Evolutionary conservation across 2,113 vertebrate species (phyloP), one percentile per base, ranked within the genome.

Genomic region (Poecile atricapillus): DNA sequence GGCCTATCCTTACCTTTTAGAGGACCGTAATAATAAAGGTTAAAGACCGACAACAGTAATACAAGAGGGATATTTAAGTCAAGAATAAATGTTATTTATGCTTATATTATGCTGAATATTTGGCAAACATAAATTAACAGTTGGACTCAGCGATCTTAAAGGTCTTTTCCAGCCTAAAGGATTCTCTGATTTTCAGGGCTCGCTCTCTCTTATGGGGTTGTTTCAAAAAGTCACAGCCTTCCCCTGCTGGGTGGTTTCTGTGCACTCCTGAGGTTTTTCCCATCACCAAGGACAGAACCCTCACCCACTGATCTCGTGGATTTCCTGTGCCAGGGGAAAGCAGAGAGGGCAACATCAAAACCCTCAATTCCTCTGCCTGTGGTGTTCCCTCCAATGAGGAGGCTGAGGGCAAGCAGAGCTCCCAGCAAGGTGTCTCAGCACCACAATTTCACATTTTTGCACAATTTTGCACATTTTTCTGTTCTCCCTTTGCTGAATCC

Each of bases 241-340:
- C 39, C n/a, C 65, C 39, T 59, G 44, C 27, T 49, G 75, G 35
- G 5, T 82, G 46, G 4, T 71, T 81, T 83, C 70, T 82, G 15
- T 33, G 47, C 21, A 43, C 47, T 5, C 16, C 3, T 19, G 52
- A 88, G 41, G 4, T 55, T 78, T 39, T 83, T 53, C 31, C 90
- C 50, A 12, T 27, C 52, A 10, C 25, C 43, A 43, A 6, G 41
- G 24, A 69, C 8, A 23, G 35, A 77, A 84, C 47, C 3, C 5
- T 73, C 70, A 15, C 22, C 60, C 14, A 1, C 0, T 16, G 33
- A 28, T 8, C 55, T 25, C 22, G 4, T 0, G 2, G 44, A 6
- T 53, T 21, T 2, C 15, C 13, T 50, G 44, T 46, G 11, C 6
- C 4, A 27, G 35, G 35, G 64, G 24, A 46, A 15, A 50, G 53